phyloP scores from a whole-genome alignment of 2,888 invertebrate genomes.

The Machimus atricapillus region DNA sequence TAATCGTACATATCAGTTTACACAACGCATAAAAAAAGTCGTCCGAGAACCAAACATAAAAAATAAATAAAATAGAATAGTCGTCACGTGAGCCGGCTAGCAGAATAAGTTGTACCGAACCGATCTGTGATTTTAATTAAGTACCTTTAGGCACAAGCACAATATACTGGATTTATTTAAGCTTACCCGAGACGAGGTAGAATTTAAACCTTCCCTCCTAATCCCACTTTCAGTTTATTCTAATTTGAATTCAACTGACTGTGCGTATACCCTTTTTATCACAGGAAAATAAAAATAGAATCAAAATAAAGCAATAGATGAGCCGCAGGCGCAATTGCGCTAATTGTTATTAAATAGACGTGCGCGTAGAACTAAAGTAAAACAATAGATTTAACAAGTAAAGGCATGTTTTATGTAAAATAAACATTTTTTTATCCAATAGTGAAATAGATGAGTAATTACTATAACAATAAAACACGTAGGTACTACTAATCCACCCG shows the following conservation, averaged over 20 bases:
- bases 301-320: background rate
- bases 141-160: conserved; percentile 50
- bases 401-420: background rate
- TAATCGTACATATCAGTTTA: conserved; percentile 3
- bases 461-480: conserved; percentile 1
- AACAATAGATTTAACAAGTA: background rate
- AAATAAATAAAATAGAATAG: background rate
- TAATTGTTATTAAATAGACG: background rate
- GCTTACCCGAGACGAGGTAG: background rate
- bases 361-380: background rate
- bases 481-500: background rate
- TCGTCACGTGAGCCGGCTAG: background rate
- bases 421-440: background rate
- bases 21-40: background rate
- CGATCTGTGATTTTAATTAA: conserved; percentile 52
- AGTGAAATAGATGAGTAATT: background rate
- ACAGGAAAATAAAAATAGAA: background rate
- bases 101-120: conserved; percentile 41
- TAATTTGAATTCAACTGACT: background rate
- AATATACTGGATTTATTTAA: background rate
- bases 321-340: background rate
- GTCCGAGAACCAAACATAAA: background rate
- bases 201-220: background rate
- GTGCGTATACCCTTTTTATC: background rate
- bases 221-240: background rate